Evolutionary conservation across 2,113 vertebrate genomes (phyloP), one percentile per base, ranked within the genome.

Genomic region (Clupea harengus): DNA sequence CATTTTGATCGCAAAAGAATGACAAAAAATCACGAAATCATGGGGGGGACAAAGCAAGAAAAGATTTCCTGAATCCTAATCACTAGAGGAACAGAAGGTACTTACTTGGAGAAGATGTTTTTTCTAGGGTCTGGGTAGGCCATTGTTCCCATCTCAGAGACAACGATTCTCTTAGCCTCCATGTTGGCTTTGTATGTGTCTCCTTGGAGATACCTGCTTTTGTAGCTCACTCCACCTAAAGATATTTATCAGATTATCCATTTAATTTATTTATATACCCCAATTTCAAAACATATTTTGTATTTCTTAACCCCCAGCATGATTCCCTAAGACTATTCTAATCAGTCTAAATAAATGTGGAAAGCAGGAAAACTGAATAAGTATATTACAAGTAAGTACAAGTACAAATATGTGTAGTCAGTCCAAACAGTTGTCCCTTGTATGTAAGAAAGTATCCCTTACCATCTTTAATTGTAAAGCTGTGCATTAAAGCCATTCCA

Each of bases 101-200:
- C 92, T 96, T 96, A 99, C 98, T 98, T 99, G 91, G 96, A 88
- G 89, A 99, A 96, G 64, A 99, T 95, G 89, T 97, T 99, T 95
- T 98, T 99, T 93, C 97, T 97, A 4, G 98, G 97, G 90, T 98
- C 96, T 20, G 97, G 97, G 85, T 98, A 98, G 64, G 96, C 98
- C 98, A 99, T 99, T 0, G 98, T 99, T 22, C 98, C 98, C 93
- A 99, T 99, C 93, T 99, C 98, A 9, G 98, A 99, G 87, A 99
- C 97, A 82, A 99, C 96, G 0, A 99, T 99, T 89, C 96, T 95
- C 87, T 99, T 97, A 75, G 97, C 97, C 86, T 96, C 94, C 84
- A 97, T 93, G 60, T 99, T 99, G 45, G 90, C 87, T 0, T 94
- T 96, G 89, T 97, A 99, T 0, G 97, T 95, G 82, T 99, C 97